These are phyloP conservation scores for Pseudochirops cupreus DNA, from an alignment of 2,797 vertebrate species.

Conservation along the genomic window DNA sequence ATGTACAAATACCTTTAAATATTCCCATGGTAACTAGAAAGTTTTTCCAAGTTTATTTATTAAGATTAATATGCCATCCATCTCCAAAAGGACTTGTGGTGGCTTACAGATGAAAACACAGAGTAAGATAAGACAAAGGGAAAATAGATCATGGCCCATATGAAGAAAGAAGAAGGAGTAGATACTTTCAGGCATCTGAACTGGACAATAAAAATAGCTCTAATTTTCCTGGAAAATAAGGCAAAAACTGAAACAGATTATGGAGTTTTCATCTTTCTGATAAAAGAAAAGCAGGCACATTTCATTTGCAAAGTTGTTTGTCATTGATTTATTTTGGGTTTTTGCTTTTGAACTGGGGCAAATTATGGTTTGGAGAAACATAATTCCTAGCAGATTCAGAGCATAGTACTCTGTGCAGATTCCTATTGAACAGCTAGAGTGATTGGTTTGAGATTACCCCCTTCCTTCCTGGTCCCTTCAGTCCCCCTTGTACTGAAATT, in stretches of 20 bases:
- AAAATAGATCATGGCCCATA: neutral
- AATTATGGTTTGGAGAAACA: neutral
- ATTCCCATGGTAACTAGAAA: neutral
- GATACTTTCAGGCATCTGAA: neutral
- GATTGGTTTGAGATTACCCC: neutral
- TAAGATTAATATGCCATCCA: neutral
- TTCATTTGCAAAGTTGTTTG: neutral
- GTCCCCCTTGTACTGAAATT: neutral
- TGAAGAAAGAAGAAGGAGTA: neutral
- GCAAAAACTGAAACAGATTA: neutral
- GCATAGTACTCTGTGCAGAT: neutral
- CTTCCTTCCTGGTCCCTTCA: neutral
- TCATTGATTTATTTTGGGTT: neutral
- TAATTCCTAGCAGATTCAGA: neutral
- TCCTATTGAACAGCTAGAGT: neutral
- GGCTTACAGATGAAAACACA: conserved; percentile 7
- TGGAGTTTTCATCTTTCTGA: neutral
- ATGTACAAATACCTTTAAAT: neutral
- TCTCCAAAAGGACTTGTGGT: neutral
- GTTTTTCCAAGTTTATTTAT: neutral
- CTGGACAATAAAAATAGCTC: neutral
- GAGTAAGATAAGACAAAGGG: neutral
- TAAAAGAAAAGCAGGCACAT: neutral
- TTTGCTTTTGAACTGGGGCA: neutral
- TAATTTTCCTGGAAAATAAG: neutral